Conservation (phyloP, 2,113 vertebrate species). For the Struthidea cinerea region DNA sequence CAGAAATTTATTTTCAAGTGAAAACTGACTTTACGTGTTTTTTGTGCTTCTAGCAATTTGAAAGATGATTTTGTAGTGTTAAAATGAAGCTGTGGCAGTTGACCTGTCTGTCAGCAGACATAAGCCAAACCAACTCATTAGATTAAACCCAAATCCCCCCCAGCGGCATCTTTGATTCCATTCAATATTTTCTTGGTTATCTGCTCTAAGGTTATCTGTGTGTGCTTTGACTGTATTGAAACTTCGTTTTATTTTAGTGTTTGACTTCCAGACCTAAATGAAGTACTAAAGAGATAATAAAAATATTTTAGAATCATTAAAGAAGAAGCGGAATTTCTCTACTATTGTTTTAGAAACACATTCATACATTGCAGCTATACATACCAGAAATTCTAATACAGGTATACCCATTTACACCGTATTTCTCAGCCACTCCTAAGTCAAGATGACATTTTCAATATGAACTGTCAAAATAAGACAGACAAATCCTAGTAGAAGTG, state of each 20-base stretch:
- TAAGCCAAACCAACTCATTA: slow-evolving; percentile 11
- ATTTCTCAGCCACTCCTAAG: not conserved
- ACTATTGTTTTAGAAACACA: not conserved
- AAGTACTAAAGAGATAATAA: slow-evolving; percentile 5
- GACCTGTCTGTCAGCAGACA: not conserved
- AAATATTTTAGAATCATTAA: slow-evolving; percentile 17
- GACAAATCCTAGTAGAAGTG: not conserved
- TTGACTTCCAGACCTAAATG: not conserved
- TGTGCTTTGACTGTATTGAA: not conserved
- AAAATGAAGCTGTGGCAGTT: not conserved
- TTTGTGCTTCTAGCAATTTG: not conserved
- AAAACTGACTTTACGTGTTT: slow-evolving; percentile 4
- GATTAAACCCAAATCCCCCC: not conserved
- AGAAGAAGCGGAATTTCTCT: not conserved
- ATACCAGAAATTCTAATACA: not conserved
- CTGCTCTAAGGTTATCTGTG: slow-evolving; percentile 24
- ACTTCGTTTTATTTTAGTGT: slow-evolving; percentile 1
- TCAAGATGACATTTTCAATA: not conserved
- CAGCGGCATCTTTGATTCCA: slow-evolving; percentile 43
- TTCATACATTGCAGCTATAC: not conserved
- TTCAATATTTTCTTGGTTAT: slow-evolving; percentile 15
- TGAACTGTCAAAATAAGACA: not conserved
- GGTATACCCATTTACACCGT: not conserved
- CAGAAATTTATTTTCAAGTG: not conserved
- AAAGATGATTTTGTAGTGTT: slow-evolving; percentile 6